Percentiles rank a stretch among this genome's conserved stretches.
Conservation (phyloP, 2,797 vertebrate genomes). For the Poeciliopsis paucimaculata region DNA sequence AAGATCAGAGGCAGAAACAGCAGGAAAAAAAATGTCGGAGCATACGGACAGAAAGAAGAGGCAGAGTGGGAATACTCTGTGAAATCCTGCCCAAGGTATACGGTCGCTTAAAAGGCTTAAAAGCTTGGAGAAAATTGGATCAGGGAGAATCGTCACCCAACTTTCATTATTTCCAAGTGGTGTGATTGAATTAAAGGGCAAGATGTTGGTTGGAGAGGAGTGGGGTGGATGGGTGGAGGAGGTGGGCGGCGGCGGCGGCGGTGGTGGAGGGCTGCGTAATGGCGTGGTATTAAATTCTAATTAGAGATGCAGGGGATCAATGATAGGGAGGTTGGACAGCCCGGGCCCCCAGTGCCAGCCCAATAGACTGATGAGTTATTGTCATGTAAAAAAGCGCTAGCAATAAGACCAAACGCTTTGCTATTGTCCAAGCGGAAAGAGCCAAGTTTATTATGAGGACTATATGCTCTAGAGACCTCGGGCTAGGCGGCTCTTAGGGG, state of each 20-base stretch:
- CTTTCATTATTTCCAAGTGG: conserved; percentile 99
- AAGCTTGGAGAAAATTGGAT: conserved; percentile 99
- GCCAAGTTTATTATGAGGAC: conserved; percentile 99
- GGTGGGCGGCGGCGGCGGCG: conserved; percentile 81
- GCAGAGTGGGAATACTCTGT: conserved; percentile 85
- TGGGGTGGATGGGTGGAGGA: conserved; percentile 75
- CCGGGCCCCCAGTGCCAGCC: conserved; percentile 99
- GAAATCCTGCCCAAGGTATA: conserved; percentile 97
- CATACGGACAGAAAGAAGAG: conserved; percentile 58
- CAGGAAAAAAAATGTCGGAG: conserved; percentile 42
- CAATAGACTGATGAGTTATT: conserved; percentile 99
- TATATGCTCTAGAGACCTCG: conserved; percentile 99
- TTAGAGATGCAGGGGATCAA: conserved; percentile 99
- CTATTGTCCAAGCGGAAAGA: conserved; percentile 99
- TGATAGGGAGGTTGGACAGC: conserved; percentile 99
- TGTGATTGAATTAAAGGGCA: conserved; percentile 99
- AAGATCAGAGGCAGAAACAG: conserved; percentile 22
- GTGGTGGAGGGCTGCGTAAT: conserved; percentile 92
- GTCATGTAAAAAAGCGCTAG: conserved; percentile 99
- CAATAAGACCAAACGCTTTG: conserved; percentile 99
- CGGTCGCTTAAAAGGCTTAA: conserved; percentile 99
- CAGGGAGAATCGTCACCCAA: conserved; percentile 99
- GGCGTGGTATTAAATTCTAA: conserved; percentile 99
- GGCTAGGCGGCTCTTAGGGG: conserved; percentile 99
- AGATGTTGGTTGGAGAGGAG: conserved; percentile 94